Conservation (phyloP, 2,888 invertebrate genomes). For the Rapana venosa region DNA sequence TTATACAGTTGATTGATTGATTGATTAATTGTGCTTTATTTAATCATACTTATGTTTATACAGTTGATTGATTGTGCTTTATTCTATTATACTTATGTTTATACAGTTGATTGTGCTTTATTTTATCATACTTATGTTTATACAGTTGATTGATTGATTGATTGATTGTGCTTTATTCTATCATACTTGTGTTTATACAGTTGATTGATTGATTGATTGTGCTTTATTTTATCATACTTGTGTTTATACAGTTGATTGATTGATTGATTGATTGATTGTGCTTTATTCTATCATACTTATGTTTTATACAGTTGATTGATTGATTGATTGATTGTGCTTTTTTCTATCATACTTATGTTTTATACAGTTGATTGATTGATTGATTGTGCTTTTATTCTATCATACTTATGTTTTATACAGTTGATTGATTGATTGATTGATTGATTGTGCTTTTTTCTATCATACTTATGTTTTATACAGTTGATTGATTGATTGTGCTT, state of each 20-base stretch:
- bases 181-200: neutral
- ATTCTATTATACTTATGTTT: neutral
- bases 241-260: neutral
- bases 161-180: too few relatives aligned
- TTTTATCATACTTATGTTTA: too few relatives aligned
- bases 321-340: neutral
- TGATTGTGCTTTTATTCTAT: neutral
- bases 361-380: neutral
- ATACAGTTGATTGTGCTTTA: slow-evolving; percentile 37
- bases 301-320: neutral
- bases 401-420: neutral
- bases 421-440: neutral
- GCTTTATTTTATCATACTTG: neutral
- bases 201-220: neutral
- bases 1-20: neutral
- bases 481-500: neutral
- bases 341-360: neutral
- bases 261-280: neutral
- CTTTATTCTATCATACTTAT: neutral
- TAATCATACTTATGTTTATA: too few relatives aligned
- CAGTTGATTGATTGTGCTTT: neutral
- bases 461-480: neutral
- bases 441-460: neutral
- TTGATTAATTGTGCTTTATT: neutral
- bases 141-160: too few relatives aligned